Conservation (phyloP, 2,797 vertebrate species). For the Hylomyscus alleni region DNA sequence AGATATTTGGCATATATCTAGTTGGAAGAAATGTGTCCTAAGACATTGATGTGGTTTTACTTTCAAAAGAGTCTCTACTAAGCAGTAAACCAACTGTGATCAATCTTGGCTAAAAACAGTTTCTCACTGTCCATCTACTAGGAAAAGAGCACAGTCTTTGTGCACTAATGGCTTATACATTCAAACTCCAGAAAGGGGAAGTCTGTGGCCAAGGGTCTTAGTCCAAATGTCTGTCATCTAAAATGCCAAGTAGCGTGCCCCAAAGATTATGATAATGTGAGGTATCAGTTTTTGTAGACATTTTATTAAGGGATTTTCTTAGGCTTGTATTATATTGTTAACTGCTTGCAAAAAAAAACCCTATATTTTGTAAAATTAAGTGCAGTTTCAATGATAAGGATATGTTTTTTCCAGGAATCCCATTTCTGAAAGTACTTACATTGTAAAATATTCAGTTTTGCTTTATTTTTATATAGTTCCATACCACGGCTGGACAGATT, state of each 20-base stretch:
- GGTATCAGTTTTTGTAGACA: not conserved
- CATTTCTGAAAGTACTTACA: constrained; percentile 16
- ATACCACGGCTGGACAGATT: not conserved
- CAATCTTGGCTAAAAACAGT: not conserved
- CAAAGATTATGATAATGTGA: not conserved
- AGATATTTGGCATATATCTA: not conserved
- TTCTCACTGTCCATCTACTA: not conserved
- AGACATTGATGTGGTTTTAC: not conserved
- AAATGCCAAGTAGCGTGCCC: constrained; percentile 1
- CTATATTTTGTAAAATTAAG: constrained; percentile 48
- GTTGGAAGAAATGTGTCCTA: constrained; percentile 18
- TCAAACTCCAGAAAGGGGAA: not conserved
- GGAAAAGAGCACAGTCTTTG: not conserved
- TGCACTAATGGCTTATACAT: constrained; percentile 36
- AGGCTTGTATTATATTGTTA: constrained; percentile 21
- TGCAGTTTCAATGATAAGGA: constrained; percentile 25
- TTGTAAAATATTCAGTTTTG: not conserved
- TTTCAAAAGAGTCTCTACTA: constrained; percentile 47
- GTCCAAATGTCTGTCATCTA: not conserved
- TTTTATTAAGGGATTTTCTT: constrained; percentile 13
- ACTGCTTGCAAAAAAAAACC: constrained; percentile 44
- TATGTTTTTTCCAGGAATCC: constrained; percentile 23
- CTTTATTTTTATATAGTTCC: constrained; percentile 23
- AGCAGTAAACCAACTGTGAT: constrained; percentile 32
- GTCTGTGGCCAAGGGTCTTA: constrained; percentile 4